Conservation (phyloP, 2,888 invertebrate genomes). For the Cantharis nigra region DNA sequence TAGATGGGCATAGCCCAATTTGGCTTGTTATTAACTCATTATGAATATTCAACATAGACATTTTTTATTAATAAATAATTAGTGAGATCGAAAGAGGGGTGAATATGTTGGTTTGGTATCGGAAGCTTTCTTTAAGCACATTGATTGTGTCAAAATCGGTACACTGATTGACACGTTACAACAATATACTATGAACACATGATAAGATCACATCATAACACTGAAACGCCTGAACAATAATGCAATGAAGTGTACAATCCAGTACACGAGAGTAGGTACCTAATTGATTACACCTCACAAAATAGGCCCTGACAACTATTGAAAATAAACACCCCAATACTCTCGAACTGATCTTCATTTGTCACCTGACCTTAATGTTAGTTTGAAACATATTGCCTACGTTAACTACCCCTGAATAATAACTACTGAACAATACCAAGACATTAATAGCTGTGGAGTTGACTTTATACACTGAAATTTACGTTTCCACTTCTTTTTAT, state of each 20-base stretch:
- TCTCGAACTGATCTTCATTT: slow-evolving; percentile 35
- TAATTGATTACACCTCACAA: slow-evolving; percentile 26
- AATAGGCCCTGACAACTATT: slow-evolving; percentile 34
- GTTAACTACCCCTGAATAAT: slow-evolving; percentile 7
- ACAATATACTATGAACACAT: neutral
- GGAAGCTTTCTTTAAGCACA: neutral
- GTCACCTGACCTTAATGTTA: slow-evolving; percentile 37
- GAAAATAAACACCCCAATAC: slow-evolving; percentile 11
- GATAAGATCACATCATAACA: slow-evolving; percentile 18
- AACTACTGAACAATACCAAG: slow-evolving; percentile 21
- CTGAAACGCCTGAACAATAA: slow-evolving; percentile 12
- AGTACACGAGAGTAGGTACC: slow-evolving; percentile 15
- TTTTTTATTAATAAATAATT: neutral
- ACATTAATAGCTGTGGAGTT: slow-evolving; percentile 21
- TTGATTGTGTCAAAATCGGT: neutral
- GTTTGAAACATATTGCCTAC: slow-evolving; percentile 35
- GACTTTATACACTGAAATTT: neutral
- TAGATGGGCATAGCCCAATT: neutral
- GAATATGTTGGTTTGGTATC: neutral
- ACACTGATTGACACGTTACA: neutral
- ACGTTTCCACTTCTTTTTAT: neutral
- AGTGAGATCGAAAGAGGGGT: neutral
- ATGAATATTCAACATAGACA: neutral
- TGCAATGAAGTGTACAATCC: slow-evolving; percentile 24
- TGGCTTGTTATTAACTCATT: neutral